Percentiles rank a stretch among this genome's conserved stretches.
phyloP scores from a whole-genome alignment of 2,888 invertebrate species.

The Brachynemurus nebulosus region DNA sequence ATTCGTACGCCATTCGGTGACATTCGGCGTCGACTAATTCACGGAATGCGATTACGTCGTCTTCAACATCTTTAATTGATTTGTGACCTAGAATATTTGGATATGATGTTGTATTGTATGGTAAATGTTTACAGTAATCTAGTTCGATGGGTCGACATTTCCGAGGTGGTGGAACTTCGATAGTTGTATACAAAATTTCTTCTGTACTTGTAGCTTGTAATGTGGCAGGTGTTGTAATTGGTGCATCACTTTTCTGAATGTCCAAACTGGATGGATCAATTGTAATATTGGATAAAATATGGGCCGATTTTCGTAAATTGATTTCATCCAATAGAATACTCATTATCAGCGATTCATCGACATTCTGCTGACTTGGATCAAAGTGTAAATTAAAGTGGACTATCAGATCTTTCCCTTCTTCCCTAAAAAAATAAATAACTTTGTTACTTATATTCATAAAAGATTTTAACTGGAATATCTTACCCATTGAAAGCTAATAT shows the following conservation, averaged over 20 bases:
- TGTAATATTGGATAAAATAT: conserved; percentile 48
- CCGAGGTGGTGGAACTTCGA: conserved; percentile 45
- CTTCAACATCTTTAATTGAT: conserved; percentile 44
- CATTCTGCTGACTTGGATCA: conserved; percentile 57
- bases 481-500: conserved; percentile 77
- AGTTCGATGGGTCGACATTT: conserved; percentile 54
- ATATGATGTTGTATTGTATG: conserved; percentile 69
- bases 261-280: conserved; percentile 50
- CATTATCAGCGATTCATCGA: conserved; percentile 49
- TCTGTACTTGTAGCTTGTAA: conserved; percentile 27
- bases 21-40: conserved; percentile 86
- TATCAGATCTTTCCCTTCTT: conserved; percentile 55
- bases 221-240: conserved; percentile 28
- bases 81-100: conserved; percentile 65
- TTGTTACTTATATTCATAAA: not conserved
- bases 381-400: conserved; percentile 79
- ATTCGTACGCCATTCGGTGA: conserved; percentile 75
- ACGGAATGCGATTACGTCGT: conserved; percentile 68
- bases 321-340: conserved; percentile 55
- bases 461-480: conserved; percentile 23
- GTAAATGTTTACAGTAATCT: conserved; percentile 53
- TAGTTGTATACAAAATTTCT: conserved; percentile 32
- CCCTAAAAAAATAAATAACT: conserved; percentile 28
- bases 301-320: conserved; percentile 34
- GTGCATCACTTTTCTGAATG: conserved; percentile 40